These are phyloP conservation scores for Falco novaeseelandiae DNA, from an alignment of 2,797 vertebrate species.

Conservation along the genomic window DNA sequence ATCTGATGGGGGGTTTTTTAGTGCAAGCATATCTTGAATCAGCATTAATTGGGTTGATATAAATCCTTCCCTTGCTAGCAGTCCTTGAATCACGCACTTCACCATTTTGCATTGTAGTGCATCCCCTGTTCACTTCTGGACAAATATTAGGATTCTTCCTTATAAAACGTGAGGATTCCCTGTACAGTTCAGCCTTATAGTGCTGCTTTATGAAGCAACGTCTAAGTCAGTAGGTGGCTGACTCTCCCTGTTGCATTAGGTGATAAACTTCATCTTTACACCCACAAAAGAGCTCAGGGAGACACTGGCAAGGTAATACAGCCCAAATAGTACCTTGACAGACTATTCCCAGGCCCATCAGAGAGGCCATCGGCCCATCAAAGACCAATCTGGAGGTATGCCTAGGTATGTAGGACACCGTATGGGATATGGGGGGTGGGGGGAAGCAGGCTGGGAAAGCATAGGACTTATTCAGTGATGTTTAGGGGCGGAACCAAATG, in stretches of 20 bases:
- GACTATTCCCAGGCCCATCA: background rate
- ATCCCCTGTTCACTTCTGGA: background rate
- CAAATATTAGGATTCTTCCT: background rate
- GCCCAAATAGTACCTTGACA: background rate
- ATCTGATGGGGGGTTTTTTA: background rate
- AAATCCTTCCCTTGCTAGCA: background rate
- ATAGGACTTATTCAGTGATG: background rate
- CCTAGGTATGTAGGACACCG: background rate
- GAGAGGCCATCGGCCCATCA: background rate
- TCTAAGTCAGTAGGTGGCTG: background rate
- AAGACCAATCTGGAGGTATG: background rate
- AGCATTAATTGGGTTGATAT: background rate
- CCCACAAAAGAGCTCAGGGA: background rate
- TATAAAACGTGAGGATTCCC: background rate
- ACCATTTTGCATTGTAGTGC: background rate
- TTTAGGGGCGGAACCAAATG: background rate
- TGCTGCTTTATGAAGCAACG: background rate
- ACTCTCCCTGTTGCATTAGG: background rate
- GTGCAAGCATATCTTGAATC: background rate
- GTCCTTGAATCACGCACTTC: background rate
- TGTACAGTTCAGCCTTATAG: background rate
- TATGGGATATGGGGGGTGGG: background rate
- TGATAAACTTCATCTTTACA: background rate
- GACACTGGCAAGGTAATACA: background rate
- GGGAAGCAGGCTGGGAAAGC: background rate